Evolutionary conservation across 2,113 vertebrate species (phyloP).

Genomic region (Phalacrocorax carbo): DNA sequence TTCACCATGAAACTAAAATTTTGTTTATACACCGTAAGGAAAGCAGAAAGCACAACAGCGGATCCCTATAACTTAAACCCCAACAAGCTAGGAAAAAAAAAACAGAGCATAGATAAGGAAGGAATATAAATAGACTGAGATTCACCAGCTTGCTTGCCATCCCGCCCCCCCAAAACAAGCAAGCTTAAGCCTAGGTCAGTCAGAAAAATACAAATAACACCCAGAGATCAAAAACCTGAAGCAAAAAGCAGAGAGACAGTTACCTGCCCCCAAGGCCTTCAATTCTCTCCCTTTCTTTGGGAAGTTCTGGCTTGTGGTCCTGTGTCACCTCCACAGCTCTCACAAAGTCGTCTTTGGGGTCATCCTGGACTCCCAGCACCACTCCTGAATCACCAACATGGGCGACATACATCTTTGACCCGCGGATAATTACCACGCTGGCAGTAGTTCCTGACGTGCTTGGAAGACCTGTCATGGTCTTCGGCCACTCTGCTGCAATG

Average conservation of each 20-base stretch:
- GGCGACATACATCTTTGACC: conserved; percentile 93
- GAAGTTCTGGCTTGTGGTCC: conserved; percentile 97
- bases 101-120: not conserved
- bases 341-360: conserved; percentile 85
- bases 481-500: conserved; percentile 93
- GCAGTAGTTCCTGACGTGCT: conserved; percentile 97
- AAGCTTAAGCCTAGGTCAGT: not conserved
- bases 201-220: not conserved
- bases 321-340: conserved; percentile 95
- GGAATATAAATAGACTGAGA: not conserved
- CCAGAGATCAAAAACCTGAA: not conserved
- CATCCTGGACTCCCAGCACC: conserved; percentile 90
- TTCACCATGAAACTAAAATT: not conserved
- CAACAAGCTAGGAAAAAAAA: not conserved
- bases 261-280: conserved; percentile 97
- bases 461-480: conserved; percentile 94
- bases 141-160: not conserved
- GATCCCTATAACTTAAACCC: not conserved
- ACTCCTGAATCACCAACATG: conserved; percentile 96
- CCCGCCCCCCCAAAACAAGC: not conserved
- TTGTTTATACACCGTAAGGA: not conserved
- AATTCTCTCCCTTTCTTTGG: conserved; percentile 93
- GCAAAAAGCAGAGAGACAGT: not conserved
- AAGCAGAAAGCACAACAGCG: not conserved
- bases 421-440: conserved; percentile 93